Evolutionary conservation across 2,888 invertebrate species (phyloP).

Genomic region (Lasius fuliginosus): DNA sequence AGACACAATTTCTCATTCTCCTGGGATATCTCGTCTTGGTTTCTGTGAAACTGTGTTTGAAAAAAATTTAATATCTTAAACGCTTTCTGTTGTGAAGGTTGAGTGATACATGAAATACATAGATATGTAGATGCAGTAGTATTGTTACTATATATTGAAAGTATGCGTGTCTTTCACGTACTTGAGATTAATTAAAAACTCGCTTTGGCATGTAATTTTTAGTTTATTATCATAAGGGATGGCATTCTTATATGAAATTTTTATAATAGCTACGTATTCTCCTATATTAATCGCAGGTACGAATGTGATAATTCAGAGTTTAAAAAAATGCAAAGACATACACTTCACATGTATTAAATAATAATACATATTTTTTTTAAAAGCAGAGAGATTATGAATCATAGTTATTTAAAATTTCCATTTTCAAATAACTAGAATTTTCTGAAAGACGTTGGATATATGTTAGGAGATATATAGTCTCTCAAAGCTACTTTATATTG

Average conservation of each 20-base stretch:
- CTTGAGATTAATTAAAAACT: constrained; percentile 29
- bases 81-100: background rate
- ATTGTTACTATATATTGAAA: background rate
- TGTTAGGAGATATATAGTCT: background rate
- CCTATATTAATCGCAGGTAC: background rate
- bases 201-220: background rate
- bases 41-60: background rate
- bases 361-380: background rate
- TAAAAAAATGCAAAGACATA: background rate
- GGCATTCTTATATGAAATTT: background rate
- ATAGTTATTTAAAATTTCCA: background rate
- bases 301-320: background rate
- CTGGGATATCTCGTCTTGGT: background rate
- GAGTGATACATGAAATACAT: background rate
- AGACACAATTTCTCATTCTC: background rate
- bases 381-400: background rate
- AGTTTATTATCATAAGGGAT: background rate
- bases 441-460: background rate
- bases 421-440: background rate
- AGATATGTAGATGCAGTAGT: background rate
- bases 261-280: background rate
- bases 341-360: background rate
- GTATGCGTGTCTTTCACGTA: background rate
- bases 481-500: background rate
- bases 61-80: constrained; percentile 4